Evolutionary conservation across 2,113 vertebrate genomes (phyloP), one percentile per base, ranked within the genome.

Genomic region (Lucifuga dentata): DNA sequence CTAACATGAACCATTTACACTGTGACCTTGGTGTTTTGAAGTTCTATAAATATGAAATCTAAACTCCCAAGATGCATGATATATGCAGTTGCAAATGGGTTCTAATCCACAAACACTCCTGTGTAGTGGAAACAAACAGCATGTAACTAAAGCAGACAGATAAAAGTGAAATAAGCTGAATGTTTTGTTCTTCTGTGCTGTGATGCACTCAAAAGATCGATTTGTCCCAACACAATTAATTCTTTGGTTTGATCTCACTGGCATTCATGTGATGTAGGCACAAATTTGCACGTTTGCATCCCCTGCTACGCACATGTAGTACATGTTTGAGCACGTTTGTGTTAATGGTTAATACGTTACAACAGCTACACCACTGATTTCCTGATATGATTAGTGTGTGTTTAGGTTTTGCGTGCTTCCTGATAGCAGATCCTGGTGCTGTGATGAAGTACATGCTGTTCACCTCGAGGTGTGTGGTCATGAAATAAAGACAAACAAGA

Each of bases 401-500:
- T 51, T 61, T 50, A 43, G 38, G 49, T 68, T 53, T 71, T 66
- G 52, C 7, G 49, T 62, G 62, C 55, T 10, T 38, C 48, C 21
- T 66, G 53, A 77, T 59, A 67, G 52, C 52, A 77, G 17, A 69
- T 57, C 45, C 6, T 49, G 49, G 20, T 61, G 67, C 75, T 62
- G 58, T 32, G 62, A 64, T 44, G 61, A 33, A 55, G 44, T 20
- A 53, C 60, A 53, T 48, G 67, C 58, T 62, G 51, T 13, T 12
- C 3, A 61, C 78, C 65, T 60, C 33, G 17, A 58, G 72, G 68
- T 67, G 70, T 76, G 45, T 53, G 59, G 76, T 87, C 60, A 85
- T 85, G 64, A 90, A 81, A 86, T 80, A 78, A 85, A 72, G 72
- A 78, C 77, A 79, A 86, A 89, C 75, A 57, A 79, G 58, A 79